Percentiles rank a stretch among this genome's conserved stretches.
These are phyloP conservation scores for Discoglossus pictus DNA, from an alignment of 2,797 vertebrate species.

Conservation along the genomic window DNA sequence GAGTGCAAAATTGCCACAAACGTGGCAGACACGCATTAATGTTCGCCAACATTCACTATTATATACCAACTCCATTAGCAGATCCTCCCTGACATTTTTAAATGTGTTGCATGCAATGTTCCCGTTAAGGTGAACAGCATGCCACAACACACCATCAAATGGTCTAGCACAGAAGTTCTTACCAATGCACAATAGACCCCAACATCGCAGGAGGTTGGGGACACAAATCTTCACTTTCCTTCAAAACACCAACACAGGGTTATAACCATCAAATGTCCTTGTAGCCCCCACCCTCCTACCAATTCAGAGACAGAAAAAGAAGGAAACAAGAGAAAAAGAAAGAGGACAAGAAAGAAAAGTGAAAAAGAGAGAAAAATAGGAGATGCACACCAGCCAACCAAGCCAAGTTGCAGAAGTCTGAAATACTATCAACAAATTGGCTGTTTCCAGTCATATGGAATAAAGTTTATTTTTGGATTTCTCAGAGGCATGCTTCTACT, in stretches of 20 bases:
- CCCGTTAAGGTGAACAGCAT: slow-evolving; percentile 16
- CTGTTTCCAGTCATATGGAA: too few species aligned
- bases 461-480: too few species aligned
- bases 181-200: slow-evolving; percentile 1
- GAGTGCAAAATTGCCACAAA: neutral
- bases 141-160: slow-evolving; percentile 20
- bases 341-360: neutral
- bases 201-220: slow-evolving; percentile 20
- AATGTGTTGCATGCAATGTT: slow-evolving; percentile 28
- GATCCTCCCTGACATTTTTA: neutral
- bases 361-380: too few species aligned
- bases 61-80: too few species aligned
- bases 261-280: slow-evolving; percentile 33
- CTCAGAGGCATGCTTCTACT: too few species aligned
- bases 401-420: too few species aligned
- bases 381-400: too few species aligned
- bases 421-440: too few species aligned
- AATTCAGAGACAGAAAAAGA: slow-evolving; percentile 6
- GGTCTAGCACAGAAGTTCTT: slow-evolving; percentile 7
- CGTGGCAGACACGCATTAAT: neutral
- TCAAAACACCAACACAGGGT: slow-evolving; percentile 31
- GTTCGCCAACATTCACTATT: neutral
- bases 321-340: slow-evolving; percentile 4
- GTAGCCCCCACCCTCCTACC: slow-evolving; percentile 28
- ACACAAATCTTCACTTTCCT: slow-evolving; percentile 24